These are phyloP conservation scores for Melitaea cinxia DNA, from an alignment of 1,140 invertebrate species.

Conservation along the genomic window DNA sequence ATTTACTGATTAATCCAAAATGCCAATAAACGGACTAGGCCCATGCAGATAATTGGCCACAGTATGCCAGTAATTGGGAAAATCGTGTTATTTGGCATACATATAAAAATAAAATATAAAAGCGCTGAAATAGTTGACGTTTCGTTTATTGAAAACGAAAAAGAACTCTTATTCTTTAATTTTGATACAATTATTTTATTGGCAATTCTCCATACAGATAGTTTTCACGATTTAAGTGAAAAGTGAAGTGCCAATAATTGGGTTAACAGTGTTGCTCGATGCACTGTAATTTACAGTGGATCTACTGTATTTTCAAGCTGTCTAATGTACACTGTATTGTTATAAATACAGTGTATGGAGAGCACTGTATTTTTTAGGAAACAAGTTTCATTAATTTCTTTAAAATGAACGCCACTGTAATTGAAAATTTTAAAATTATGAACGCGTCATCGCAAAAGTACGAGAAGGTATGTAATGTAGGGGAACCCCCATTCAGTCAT, in stretches of 20 bases:
- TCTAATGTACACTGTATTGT: too few relatives aligned
- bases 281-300: too few relatives aligned
- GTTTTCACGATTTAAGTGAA: slow-evolving; percentile 17
- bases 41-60: slow-evolving; percentile 13
- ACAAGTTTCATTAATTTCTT: too few relatives aligned
- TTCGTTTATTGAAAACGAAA: not conserved
- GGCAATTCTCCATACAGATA: slow-evolving; percentile 17
- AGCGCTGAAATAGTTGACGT: not conserved
- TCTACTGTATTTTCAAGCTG: too few relatives aligned
- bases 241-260: slow-evolving; percentile 23
- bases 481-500: too few relatives aligned
- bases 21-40: slow-evolving; percentile 6
- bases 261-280: too few relatives aligned
- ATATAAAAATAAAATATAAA: slow-evolving; percentile 11
- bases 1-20: not conserved
- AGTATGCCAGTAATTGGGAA: slow-evolving; percentile 24
- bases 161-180: slow-evolving; percentile 9
- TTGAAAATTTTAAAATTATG: too few relatives aligned
- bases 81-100: not conserved
- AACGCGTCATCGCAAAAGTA: too few relatives aligned
- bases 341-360: too few relatives aligned
- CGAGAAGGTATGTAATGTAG: too few relatives aligned
- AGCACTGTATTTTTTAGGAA: too few relatives aligned
- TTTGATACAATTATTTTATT: slow-evolving; percentile 7
- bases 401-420: too few relatives aligned